A percentile compares a stretch with the other conserved stretches of the same genome.
phyloP scores from a whole-genome alignment of 2,888 invertebrate species.

The Lepidocyrtinus sp. region DNA sequence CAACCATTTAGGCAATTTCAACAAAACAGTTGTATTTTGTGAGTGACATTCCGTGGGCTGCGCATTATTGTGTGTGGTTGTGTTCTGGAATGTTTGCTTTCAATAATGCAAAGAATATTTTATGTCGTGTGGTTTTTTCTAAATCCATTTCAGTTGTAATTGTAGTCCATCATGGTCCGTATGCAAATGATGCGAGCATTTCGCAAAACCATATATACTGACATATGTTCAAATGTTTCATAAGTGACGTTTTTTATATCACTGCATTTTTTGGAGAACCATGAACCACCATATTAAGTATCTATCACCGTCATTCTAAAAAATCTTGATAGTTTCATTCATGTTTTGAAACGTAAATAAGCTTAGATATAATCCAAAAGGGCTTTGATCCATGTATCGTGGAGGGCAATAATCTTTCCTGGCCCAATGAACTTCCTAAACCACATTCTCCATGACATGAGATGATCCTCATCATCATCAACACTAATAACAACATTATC shows the following conservation, averaged over 20 bases:
- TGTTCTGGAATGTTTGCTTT: slow-evolving; percentile 22
- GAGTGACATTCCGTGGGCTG: background rate
- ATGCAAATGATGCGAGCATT: background rate
- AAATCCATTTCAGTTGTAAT: background rate
- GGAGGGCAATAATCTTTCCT: slow-evolving; percentile 62
- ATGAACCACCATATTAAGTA: background rate
- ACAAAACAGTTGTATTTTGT: background rate
- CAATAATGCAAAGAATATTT: background rate
- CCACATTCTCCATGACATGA: slow-evolving; percentile 52
- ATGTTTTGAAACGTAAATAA: background rate
- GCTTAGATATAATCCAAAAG: slow-evolving; percentile 28
- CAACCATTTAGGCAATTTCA: background rate
- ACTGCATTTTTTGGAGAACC: background rate
- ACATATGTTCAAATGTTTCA: background rate
- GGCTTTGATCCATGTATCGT: slow-evolving; percentile 48
- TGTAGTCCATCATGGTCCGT: background rate
- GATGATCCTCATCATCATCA: background rate
- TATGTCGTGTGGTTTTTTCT: slow-evolving; percentile 1
- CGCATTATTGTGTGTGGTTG: background rate
- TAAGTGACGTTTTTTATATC: background rate
- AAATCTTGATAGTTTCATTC: background rate
- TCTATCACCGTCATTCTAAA: background rate
- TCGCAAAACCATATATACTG: no score
- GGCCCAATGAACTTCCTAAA: slow-evolving; percentile 65
- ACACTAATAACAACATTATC: slow-evolving; percentile 6